These are phyloP conservation scores for Poeciliopsis occidentalis DNA, from an alignment of 2,113 vertebrate genomes.

Conservation along the genomic window DNA sequence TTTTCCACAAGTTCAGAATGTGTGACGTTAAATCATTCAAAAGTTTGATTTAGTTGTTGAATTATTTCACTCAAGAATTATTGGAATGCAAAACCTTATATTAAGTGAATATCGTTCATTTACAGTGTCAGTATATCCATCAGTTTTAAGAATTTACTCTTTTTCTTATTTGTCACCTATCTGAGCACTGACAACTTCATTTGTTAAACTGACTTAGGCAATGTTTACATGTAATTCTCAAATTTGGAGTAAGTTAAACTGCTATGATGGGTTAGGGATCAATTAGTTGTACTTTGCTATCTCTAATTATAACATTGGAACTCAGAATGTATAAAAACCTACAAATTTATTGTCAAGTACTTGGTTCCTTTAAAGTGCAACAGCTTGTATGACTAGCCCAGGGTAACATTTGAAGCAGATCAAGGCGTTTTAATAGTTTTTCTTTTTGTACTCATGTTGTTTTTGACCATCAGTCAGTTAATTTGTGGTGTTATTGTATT, in stretches of 20 bases:
- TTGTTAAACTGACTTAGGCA: slow-evolving; percentile 13
- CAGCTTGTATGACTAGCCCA: slow-evolving; percentile 45
- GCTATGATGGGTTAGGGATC: slow-evolving; percentile 15
- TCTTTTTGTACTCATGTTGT: slow-evolving; percentile 31
- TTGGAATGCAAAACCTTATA: slow-evolving; percentile 22
- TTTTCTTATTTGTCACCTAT: slow-evolving; percentile 11
- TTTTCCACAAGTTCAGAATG: background rate
- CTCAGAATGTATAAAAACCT: background rate
- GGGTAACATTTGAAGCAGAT: slow-evolving; percentile 60
- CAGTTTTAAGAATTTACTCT: background rate
- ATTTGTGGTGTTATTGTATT: slow-evolving; percentile 42
- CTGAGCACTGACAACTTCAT: slow-evolving; percentile 18
- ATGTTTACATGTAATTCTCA: slow-evolving; percentile 19
- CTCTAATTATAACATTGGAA: background rate
- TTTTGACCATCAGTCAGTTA: slow-evolving; percentile 56
- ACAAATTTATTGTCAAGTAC: slow-evolving; percentile 50
- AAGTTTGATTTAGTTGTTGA: background rate
- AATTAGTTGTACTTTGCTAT: slow-evolving; percentile 26
- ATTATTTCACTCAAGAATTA: slow-evolving; percentile 10
- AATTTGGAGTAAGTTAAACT: slow-evolving; percentile 16
- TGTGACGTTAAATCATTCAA: background rate
- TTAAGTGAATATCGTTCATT: slow-evolving; percentile 10
- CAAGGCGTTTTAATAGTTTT: slow-evolving; percentile 20
- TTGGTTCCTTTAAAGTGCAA: slow-evolving; percentile 41
- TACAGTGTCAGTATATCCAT: slow-evolving; percentile 12